Conservation (phyloP, 2,888 invertebrate species). For the Mimumesa dahlbomi region DNA sequence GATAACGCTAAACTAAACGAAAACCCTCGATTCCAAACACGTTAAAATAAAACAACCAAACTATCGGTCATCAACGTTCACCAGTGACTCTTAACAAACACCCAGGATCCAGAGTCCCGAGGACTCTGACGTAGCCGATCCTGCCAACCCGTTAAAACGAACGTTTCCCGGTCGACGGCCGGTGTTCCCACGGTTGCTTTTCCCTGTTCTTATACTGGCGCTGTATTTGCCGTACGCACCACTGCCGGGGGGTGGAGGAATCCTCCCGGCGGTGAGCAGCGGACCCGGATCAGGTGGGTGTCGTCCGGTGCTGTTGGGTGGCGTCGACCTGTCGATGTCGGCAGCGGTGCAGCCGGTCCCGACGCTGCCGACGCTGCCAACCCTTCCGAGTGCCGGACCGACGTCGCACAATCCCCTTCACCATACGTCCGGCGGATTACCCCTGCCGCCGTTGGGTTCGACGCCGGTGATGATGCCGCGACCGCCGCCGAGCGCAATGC, state of each 20-base stretch:
- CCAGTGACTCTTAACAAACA: too few relatives aligned
- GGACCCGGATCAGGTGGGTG: constrained; percentile 70
- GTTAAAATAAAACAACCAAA: too few relatives aligned
- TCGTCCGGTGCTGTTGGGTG: constrained; percentile 77
- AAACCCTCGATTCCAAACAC: too few relatives aligned
- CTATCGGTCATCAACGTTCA: too few relatives aligned
- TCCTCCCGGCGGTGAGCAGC: constrained; percentile 78
- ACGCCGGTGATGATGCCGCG: constrained; percentile 72
- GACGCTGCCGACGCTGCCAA: constrained; percentile 64
- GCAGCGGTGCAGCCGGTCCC: constrained; percentile 76
- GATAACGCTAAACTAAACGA: too few relatives aligned
- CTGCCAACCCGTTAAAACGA: too few relatives aligned
- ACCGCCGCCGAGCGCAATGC: constrained; percentile 70
- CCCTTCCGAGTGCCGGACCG: constrained; percentile 62
- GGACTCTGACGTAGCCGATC: too few relatives aligned
- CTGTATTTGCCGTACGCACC: constrained; percentile 80
- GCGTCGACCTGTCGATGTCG: constrained; percentile 80
- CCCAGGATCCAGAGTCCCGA: too few relatives aligned
- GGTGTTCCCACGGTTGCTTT: constrained; percentile 16
- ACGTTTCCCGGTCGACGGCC: not conserved
- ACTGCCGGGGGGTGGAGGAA: constrained; percentile 79
- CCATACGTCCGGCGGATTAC: constrained; percentile 59
- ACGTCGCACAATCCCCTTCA: constrained; percentile 67
- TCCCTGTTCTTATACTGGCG: constrained; percentile 75
- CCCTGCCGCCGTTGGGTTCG: constrained; percentile 59